These are phyloP conservation scores for Mormyrus proboscirostris DNA, from an alignment of 2,797 vertebrate genomes.

Conservation along the genomic window DNA sequence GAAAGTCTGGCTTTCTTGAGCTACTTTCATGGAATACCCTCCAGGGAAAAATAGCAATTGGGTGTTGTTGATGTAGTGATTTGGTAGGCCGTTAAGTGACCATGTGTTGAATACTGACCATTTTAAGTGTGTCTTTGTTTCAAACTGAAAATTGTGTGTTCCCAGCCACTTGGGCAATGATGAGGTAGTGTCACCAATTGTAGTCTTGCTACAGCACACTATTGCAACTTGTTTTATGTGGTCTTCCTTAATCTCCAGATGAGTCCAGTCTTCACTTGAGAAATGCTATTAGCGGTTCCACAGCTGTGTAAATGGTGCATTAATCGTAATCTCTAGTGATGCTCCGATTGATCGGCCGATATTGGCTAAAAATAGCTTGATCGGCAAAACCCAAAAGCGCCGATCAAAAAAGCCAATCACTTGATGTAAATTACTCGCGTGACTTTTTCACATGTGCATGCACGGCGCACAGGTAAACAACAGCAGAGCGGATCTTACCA, in stretches of 20 bases:
- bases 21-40: not conserved
- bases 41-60: not conserved
- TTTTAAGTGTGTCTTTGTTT: not conserved
- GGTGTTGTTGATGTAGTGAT: not conserved
- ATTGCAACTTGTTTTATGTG: not conserved
- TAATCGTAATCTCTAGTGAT: not conserved
- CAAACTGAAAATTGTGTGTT: not conserved
- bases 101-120: not conserved
- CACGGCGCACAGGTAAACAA: too few relatives aligned
- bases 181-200: not conserved
- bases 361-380: too few relatives aligned
- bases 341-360: too few relatives aligned
- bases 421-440: too few relatives aligned
- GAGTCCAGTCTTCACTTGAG: not conserved
- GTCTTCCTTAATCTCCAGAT: not conserved
- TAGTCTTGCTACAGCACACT: not conserved
- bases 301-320: not conserved
- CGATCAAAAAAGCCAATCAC: too few relatives aligned
- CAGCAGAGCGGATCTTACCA: too few relatives aligned
- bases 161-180: not conserved
- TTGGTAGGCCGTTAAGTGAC: not conserved
- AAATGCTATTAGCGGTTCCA: not conserved
- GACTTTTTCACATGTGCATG: too few relatives aligned
- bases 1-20: not conserved
- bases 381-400: too few relatives aligned